Base-by-base conservation (phyloP, 2,113 vertebrate species). In the Pterocles gutturalis region DNA sequence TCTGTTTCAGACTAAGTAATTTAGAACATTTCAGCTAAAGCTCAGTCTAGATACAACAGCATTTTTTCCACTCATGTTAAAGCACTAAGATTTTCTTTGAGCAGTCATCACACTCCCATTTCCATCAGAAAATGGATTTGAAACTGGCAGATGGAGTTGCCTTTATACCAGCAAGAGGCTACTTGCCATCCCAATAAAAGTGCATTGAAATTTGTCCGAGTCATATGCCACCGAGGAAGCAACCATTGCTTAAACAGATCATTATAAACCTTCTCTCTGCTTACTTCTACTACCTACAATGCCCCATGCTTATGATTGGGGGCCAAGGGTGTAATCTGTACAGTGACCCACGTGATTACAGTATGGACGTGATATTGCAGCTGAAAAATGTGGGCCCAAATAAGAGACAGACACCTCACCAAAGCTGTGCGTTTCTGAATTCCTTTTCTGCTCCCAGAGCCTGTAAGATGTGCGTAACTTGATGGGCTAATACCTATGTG, bases 81-180 rank as follows among this genome's bases (percentile, higher is more conserved):
- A 85, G 79, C 13, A 89, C 15, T 25, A 84, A 89, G 38, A 51
- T 49, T 65, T 83, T 73, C 53, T 94, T 33, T 85, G 36, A 94
- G 75, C 33, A 88, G 49, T 58, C 33, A 11, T 48, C 45, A n/a
- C 34, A 64, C 29, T 79, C 62, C 51, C 41, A 55, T 92, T 96
- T 83, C 67, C 58, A 20, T 51, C 53, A 92, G 62, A 66, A 95
- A 91, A 92, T 62, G 34, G 33, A 83, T 80, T 87, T 89, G 78
- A 87, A 94, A 77, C 54, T 62, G n/a, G 78, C 28, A 54, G 76
- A 90, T 62, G 36, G 64, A 85, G 62, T 66, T 82, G 87, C 73
- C 78, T 94, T 91, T 87, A 57, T 53, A 93, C 45, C 21, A 82
- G 86, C 51, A 90, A 96, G 76, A 96, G 58, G 14, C 46, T 88